phyloP scores from a whole-genome alignment of 2,797 vertebrate species.

The Australoheros facetus region DNA sequence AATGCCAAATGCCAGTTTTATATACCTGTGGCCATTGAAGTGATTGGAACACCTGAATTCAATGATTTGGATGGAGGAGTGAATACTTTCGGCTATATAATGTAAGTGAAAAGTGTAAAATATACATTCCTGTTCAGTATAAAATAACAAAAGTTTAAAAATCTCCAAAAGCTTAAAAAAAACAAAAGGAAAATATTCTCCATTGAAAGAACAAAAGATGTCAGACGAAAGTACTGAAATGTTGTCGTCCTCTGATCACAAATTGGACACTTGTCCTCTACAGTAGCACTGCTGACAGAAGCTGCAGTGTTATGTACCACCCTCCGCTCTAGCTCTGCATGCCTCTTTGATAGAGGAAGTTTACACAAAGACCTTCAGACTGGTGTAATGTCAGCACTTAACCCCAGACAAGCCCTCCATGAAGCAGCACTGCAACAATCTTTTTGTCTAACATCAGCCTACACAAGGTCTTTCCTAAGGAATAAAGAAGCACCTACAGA shows the following conservation, averaged over 20 bases:
- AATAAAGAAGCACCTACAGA: background rate
- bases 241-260: background rate
- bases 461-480: background rate
- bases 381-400: background rate
- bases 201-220: background rate
- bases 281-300: background rate
- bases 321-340: background rate
- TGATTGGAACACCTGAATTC: no score
- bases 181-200: background rate
- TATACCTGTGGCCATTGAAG: no score
- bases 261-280: background rate
- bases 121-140: no score
- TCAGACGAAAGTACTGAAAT: background rate
- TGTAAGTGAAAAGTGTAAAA: no score
- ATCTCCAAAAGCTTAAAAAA: background rate
- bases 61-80: no score
- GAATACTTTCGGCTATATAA: no score
- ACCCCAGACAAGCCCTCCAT: background rate
- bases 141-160: background rate
- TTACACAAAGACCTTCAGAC: background rate
- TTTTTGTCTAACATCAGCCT: background rate
- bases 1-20: background rate
- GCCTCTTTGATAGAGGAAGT: background rate
- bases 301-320: background rate
- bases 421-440: background rate